Percentiles rank a stretch among this genome's conserved stretches.
Conservation (phyloP, 2,113 vertebrate species). For the Cololabis saira region DNA sequence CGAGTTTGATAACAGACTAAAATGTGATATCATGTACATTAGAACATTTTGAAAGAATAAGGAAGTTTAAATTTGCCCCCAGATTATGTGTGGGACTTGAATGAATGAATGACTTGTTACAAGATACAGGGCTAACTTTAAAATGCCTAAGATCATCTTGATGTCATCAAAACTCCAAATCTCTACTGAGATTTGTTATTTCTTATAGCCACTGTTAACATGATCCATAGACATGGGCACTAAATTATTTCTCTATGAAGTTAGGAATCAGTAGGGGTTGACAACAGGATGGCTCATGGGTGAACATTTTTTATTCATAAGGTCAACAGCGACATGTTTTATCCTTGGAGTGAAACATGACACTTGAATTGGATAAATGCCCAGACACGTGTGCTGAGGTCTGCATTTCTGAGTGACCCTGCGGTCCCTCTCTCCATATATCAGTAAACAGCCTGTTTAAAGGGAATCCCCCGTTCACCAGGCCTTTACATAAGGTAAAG, state of each 20-base stretch:
- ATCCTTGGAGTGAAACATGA: constrained; percentile 41
- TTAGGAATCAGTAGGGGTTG: neutral
- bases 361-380: constrained; percentile 41
- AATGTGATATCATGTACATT: too few relatives aligned
- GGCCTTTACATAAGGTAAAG: constrained; percentile 2
- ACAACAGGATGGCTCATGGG: neutral
- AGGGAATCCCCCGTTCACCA: constrained; percentile 34
- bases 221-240: neutral
- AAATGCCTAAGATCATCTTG: too few relatives aligned
- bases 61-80: too few relatives aligned
- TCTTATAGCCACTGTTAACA: too few relatives aligned
- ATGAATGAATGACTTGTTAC: too few relatives aligned
- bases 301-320: constrained; percentile 38
- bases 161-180: too few relatives aligned
- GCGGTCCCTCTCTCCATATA: neutral
- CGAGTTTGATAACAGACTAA: too few relatives aligned
- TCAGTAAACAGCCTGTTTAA: constrained; percentile 14
- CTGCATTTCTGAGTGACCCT: constrained; percentile 38
- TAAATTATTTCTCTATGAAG: constrained; percentile 30
- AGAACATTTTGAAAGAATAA: too few relatives aligned
- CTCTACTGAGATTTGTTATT: too few relatives aligned
- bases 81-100: too few relatives aligned
- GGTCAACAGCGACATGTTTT: constrained; percentile 44
- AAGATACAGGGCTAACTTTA: too few relatives aligned
- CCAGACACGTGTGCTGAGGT: constrained; percentile 43